phyloP scores from a whole-genome alignment of 2,113 vertebrate species.

The cat (Felis catus) region DNA sequence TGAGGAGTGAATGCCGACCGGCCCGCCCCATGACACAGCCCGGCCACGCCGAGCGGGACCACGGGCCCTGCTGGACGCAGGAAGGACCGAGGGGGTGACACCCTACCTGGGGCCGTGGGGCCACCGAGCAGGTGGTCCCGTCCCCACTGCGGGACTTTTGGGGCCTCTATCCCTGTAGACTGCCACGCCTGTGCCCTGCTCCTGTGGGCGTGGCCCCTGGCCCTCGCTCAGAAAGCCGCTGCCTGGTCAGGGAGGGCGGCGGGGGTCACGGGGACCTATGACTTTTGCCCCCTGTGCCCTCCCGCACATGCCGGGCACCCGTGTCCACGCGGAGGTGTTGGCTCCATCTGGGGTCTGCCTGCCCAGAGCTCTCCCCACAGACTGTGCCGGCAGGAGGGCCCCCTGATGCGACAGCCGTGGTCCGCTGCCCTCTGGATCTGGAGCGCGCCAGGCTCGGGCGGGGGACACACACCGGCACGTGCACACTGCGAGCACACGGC shows the following conservation, averaged over 20 bases:
- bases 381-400: neutral
- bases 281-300: neutral
- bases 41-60: neutral
- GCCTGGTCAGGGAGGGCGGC: neutral
- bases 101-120: neutral
- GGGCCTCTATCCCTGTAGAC: neutral
- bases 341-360: no score
- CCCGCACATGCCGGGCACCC: neutral
- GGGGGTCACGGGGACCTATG: neutral
- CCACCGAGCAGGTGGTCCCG: neutral
- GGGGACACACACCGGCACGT: accelerated
- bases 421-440: neutral
- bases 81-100: neutral
- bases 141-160: accelerated
- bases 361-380: neutral
- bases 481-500: accelerated
- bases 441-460: neutral
- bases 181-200: no score
- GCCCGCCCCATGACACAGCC: neutral
- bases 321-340: accelerated
- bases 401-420: neutral
- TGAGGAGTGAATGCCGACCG: no score
- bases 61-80: neutral
- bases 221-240: neutral
- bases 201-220: neutral